Evolutionary conservation across 2,113 vertebrate genomes (phyloP), one percentile per base, ranked within the genome.

Genomic region (Vulpes lagopus): DNA sequence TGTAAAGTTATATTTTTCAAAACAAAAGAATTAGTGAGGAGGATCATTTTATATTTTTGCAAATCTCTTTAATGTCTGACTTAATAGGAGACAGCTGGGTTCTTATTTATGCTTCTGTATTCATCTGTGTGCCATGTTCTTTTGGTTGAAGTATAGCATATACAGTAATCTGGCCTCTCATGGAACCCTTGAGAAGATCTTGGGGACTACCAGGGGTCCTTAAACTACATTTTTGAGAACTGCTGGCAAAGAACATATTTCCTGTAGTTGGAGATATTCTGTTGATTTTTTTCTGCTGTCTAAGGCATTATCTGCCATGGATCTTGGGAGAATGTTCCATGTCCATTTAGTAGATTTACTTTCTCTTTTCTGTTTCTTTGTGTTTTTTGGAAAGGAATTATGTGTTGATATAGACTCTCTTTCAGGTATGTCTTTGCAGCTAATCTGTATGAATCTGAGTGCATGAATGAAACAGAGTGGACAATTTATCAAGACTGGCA

Each of bases 401-500:
- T 84, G 32, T 92, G 5, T 89, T 97, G 60, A 82, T 17, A 0
- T 17, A 43, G 1, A 78, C 86, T 93, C 3, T 92, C 64, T 98
- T 91, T 20, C 98, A 99, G 99, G 92, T 99, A 99, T 78, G 99
- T 99, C 92, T 99, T 99, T 98, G 99, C 99, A 76, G 99, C 99
- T 64, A 99, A 99, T 97, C 98, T 99, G 2, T 99, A 99, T 3
- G 99, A 99, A 92, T 99, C 99, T 30, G 99, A 99, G 79, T 99
- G 99, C 89, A 98, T 99, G 98, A 99, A 99, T 35, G 99, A 99
- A 93, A 99, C 99, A 0, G 99, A 99, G 38, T 99, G 99, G 99
- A 99, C 99, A 0, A 96, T 99, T 96, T 99, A 99, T 97, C 99
- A 99, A 98, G 99, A 99, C 98, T 99, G 99, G 99, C 99, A 99